These are phyloP conservation scores for Synergus itoensis DNA, from an alignment of 2,888 invertebrate genomes.

Conservation along the genomic window DNA sequence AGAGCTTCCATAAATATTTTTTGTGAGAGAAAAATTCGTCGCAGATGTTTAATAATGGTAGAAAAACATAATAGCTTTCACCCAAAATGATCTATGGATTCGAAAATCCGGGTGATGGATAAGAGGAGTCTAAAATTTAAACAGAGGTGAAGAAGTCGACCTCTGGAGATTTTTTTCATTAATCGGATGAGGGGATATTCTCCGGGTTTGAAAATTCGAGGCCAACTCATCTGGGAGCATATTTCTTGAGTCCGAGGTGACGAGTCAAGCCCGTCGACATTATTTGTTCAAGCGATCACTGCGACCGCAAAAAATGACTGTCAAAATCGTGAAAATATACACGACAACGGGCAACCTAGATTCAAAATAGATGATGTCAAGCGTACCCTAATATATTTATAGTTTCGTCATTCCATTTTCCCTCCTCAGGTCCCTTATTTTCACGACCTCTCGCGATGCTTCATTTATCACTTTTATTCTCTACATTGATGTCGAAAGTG, in stretches of 20 bases:
- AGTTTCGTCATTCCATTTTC: slow-evolving; percentile 8
- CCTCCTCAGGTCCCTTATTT: not conserved
- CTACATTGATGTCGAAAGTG: not conserved
- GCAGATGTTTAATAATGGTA: not conserved
- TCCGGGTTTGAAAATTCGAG: slow-evolving; percentile 15
- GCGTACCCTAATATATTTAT: slow-evolving; percentile 33
- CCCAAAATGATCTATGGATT: slow-evolving; percentile 48
- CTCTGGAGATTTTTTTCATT: slow-evolving; percentile 19
- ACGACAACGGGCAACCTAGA: slow-evolving; percentile 1
- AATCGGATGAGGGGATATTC: slow-evolving; percentile 9
- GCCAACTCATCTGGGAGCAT: not conserved
- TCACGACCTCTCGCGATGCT: not conserved
- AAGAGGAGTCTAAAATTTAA: slow-evolving; percentile 10
- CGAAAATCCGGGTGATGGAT: not conserved
- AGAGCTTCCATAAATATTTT: not conserved
- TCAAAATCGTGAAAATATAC: slow-evolving; percentile 17
- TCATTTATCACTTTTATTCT: slow-evolving; percentile 39
- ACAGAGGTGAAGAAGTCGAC: slow-evolving; percentile 29
- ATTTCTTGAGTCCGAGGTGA: slow-evolving; percentile 14
- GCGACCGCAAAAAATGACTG: not conserved
- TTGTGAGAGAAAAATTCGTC: not conserved
- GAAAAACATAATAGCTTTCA: slow-evolving; percentile 25
- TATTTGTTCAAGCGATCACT: slow-evolving; percentile 30
- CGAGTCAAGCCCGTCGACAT: slow-evolving; percentile 13
- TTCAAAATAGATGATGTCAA: slow-evolving; percentile 37